Evolutionary conservation across 1,140 invertebrate genomes (phyloP).

Genomic region (Procambarus clarkii): DNA sequence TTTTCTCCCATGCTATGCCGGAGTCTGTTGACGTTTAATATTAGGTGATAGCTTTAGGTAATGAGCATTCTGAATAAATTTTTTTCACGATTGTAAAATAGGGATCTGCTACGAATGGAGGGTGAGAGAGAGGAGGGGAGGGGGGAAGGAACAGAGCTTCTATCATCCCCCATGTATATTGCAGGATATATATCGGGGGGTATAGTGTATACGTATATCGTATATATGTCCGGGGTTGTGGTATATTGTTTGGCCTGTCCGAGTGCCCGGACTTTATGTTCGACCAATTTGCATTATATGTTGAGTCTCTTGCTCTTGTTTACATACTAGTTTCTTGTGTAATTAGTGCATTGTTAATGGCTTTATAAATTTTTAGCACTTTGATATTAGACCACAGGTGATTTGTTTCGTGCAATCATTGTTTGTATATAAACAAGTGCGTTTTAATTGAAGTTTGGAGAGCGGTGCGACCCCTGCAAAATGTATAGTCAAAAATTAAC

Average conservation of each 20-base stretch:
- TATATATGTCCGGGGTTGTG: constrained; percentile 61
- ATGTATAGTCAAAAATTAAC: not conserved
- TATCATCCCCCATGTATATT: constrained; percentile 55
- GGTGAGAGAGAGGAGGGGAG: not conserved
- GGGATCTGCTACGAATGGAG: constrained; percentile 45
- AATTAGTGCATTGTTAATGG: constrained; percentile 40
- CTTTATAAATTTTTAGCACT: not conserved
- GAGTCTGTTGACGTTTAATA: constrained; percentile 62
- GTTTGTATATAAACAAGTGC: not conserved
- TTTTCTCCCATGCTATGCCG: constrained; percentile 61
- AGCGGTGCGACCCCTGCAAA: not conserved
- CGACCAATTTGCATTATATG: constrained; percentile 62
- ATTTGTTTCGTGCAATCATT: too few relatives aligned
- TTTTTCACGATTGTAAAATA: constrained; percentile 64
- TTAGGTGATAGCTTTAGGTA: constrained; percentile 68
- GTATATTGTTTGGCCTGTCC: constrained; percentile 64
- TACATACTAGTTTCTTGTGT: constrained; percentile 43
- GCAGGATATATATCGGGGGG: constrained; percentile 41
- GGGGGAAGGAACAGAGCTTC: constrained; percentile 8
- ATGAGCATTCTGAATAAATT: constrained; percentile 69
- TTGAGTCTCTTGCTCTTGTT: constrained; percentile 21
- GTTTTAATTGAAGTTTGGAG: not conserved
- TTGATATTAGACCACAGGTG: not conserved
- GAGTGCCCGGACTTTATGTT: constrained; percentile 48
- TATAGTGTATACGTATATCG: constrained; percentile 56